Base-by-base conservation (phyloP, 2,797 vertebrate species). In the Rhyacichthys aspro region DNA sequence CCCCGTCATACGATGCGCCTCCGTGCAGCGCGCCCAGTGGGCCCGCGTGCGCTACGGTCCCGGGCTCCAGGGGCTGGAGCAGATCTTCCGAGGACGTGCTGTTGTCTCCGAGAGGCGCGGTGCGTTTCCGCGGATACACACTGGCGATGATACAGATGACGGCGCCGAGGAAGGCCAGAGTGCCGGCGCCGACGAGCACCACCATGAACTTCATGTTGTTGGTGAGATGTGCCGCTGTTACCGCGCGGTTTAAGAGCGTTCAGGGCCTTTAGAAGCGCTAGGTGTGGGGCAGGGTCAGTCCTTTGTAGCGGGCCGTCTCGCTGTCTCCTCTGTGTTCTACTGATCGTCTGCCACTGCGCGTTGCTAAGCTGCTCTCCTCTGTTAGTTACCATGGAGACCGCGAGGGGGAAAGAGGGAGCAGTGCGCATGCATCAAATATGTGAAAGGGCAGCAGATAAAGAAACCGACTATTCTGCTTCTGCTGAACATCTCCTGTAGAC, bases 81-180 rank as follows among this genome's bases (percentile, higher is more conserved):
- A 70, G 87, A 53, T 64, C 60, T 67, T 92, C 91, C 38, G 93
- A 86, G 6, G 90, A 79, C 68, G 95, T 94, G 76, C 91, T 89
- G 87, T 96, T 95, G 72, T 93, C 93, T 47, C 90, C 19, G 28
- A 87, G 64, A 43, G 86, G 71, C 41, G 67, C 72, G 49, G 81
- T 89, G 39, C 70, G 86, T 68, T 92, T 93, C 49, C 94, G 94
- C 19, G 95, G 95, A 79, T 96, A 96, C 78, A 98, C 94, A 72
- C 95, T 96, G 86, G 95, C 96, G 71, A 98, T 88, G 90, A 98
- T 97, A 93, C 96, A 97, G 86, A 98, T 95, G 84, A 96, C 93
- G 64, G 93, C 95, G 67, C 95, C 95, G 66, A 98, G 94, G 87
- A 98, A 95, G 80, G 95, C 96, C 88, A 98, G 89, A 76, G 93